A percentile compares a stretch with the other conserved stretches of the same genome.
Conservation (phyloP, 2,113 vertebrate species). For the Proterorhinus semilunaris region DNA sequence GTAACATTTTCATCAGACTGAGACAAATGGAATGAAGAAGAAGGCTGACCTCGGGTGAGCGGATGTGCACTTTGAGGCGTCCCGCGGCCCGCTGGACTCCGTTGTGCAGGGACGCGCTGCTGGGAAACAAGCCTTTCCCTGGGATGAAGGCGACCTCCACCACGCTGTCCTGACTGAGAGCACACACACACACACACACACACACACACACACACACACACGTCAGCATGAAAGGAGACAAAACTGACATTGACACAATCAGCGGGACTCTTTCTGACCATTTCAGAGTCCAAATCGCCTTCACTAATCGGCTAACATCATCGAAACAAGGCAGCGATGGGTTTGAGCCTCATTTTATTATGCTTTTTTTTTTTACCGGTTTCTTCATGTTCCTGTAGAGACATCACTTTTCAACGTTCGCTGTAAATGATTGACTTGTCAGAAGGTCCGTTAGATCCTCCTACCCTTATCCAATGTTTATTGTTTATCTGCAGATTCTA, state of each 20-base stretch:
- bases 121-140: slow-evolving; percentile 77
- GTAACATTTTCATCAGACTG: background rate
- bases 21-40: background rate
- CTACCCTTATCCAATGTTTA: background rate
- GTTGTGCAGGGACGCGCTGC: slow-evolving; percentile 73
- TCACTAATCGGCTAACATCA: too few species aligned
- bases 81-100: slow-evolving; percentile 75
- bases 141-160: slow-evolving; percentile 89
- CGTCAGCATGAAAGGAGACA: too few species aligned
- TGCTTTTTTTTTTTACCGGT: too few species aligned
- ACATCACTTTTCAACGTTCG: too few species aligned
- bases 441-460: background rate
- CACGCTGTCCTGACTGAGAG: slow-evolving; percentile 75
- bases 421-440: slow-evolving; percentile 30
- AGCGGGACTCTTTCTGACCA: too few species aligned
- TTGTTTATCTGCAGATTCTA: background rate
- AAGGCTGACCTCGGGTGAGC: slow-evolving; percentile 79
- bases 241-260: too few species aligned
- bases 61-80: slow-evolving; percentile 82
- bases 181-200: background rate
- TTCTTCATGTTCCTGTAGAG: too few species aligned
- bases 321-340: too few species aligned
- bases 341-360: too few species aligned
- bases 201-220: background rate
- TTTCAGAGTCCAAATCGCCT: too few species aligned